Evolutionary conservation across 2,797 vertebrate genomes (phyloP), one percentile per base, ranked within the genome.

Genomic region (Danio choprae): DNA sequence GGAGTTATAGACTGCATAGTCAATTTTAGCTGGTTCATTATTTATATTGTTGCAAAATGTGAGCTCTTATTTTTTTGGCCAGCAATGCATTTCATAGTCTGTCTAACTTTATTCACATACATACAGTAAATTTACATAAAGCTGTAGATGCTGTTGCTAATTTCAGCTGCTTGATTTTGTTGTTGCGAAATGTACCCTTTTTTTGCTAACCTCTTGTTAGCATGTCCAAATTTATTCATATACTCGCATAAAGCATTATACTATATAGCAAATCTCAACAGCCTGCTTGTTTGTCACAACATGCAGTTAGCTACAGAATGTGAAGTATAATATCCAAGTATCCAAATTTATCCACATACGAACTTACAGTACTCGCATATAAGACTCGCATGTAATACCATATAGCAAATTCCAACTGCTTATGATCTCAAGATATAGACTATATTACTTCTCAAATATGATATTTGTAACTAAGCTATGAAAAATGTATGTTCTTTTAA

Each of bases 231-330:
- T 29, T 12, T 36, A 59, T 20, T 22, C 1, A 13, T 3, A 36
- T 29, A 36, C 22, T 1, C 4, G 8, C 2, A 0, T 63, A 12
- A 63, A 12, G 8, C 0, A 0, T 18, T 18, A 13, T 6, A 5
- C 6, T 58, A 1, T 41, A n/a, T 62, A 4, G 12, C 22, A 36
- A 59, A 41, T 1, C n/a, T 15, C 6, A 6, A 18, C 15, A 41
- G 59, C 5, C 62, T 6, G 6, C 18, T 64, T 0, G 0, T 60
- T 64, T 64, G 5, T 62, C 4, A n/a, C n/a, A n/a, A n/a, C n/a
- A n/a, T n/a, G n/a, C n/a, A n/a, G n/a, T n/a, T 65, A 18, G 41
- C 22, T 7, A 1, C 53, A 65, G 20, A 7, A 44, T 2, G 0
- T 22, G 44, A 40, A 44, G 10, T 2, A 1, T 40, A 63, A 63